Evolutionary conservation across 2,888 invertebrate genomes (phyloP), one percentile per base, ranked within the genome.

Genomic region (Osmoderma eremita): DNA sequence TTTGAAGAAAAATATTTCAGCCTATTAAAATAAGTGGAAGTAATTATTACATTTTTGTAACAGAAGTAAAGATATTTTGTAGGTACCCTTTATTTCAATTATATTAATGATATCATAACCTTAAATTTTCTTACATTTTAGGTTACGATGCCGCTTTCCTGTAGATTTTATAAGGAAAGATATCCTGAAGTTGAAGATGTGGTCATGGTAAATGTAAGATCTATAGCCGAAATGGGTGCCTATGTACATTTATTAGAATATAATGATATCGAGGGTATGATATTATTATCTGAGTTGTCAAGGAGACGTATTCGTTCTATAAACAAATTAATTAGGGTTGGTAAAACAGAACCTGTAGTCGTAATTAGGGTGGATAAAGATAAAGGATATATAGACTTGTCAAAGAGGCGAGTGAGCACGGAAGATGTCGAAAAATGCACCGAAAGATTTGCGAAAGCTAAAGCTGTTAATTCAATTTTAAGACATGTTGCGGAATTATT

Each of bases 341-440:
- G 99, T 48, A 94, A 98, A 84, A 98, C 95, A 61, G 99, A 99
- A 83, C 98, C 98, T 22, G 99, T 99, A 13, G 98, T 99, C 51
- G 99, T 99, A 67, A 98, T 99, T 81, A 89, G 99, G 84, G 99
- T 99, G 18, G 99, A 99, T 82, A 97, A 98, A 86, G 98, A 99
- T 78, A 99, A 99, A 88, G 99, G 98, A 89, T 99, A 99, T 83
- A 99, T 99, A 82, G 99, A 99, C 88, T 88, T 99, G 76, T 99
- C 98, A 70, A 99, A 99, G 85, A 90, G 99, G 81, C 90, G 99
- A 83, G 99, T 99, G 1, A 98, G 98, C 0, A 92, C 95, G 0
- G 99, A 99, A 83, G 99, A 99, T 83, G 94, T 98, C 67, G 93
- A 96, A 77, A 97, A 97, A 82, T 99, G 99, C 83, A 98, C 98